Evolutionary conservation across 2,888 invertebrate genomes (phyloP).

Genomic region (Meiosimyza platycephala): DNA sequence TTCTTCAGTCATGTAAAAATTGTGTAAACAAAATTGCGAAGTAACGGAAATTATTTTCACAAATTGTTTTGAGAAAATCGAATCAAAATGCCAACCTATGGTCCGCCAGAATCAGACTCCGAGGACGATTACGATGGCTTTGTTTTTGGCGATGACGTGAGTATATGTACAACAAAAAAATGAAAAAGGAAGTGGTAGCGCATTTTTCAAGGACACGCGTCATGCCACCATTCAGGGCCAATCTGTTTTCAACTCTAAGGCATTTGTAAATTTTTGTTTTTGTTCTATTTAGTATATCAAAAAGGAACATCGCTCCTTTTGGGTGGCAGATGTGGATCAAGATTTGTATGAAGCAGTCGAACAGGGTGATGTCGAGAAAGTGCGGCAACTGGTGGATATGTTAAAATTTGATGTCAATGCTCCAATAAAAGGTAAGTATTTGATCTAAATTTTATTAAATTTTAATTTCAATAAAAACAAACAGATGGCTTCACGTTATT

Average conservation of each 20-base stretch:
- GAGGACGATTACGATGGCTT: slow-evolving; percentile 64
- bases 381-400: slow-evolving; percentile 50
- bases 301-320: slow-evolving; percentile 30
- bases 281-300: slow-evolving; percentile 28
- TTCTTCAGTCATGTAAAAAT: too few relatives aligned
- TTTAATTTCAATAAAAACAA: not conserved
- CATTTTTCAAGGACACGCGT: slow-evolving; percentile 16
- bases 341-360: slow-evolving; percentile 51
- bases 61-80: not conserved
- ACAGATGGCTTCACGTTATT: slow-evolving; percentile 53
- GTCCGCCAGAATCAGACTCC: slow-evolving; percentile 60
- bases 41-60: too few relatives aligned
- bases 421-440: slow-evolving; percentile 43
- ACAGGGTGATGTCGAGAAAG: slow-evolving; percentile 50
- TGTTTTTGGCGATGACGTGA: slow-evolving; percentile 58
- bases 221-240: not conserved
- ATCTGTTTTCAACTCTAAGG: not conserved
- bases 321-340: slow-evolving; percentile 45
- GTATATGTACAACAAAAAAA: slow-evolving; percentile 28
- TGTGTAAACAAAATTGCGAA: too few relatives aligned
- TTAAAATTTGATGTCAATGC: slow-evolving; percentile 49
- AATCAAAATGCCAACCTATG: slow-evolving; percentile 47
- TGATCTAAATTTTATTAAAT: not conserved
- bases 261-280: not conserved
- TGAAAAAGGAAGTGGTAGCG: not conserved